Base-by-base conservation (phyloP, 2,113 vertebrate genomes). In the Nothocercus nigrocapillus region DNA sequence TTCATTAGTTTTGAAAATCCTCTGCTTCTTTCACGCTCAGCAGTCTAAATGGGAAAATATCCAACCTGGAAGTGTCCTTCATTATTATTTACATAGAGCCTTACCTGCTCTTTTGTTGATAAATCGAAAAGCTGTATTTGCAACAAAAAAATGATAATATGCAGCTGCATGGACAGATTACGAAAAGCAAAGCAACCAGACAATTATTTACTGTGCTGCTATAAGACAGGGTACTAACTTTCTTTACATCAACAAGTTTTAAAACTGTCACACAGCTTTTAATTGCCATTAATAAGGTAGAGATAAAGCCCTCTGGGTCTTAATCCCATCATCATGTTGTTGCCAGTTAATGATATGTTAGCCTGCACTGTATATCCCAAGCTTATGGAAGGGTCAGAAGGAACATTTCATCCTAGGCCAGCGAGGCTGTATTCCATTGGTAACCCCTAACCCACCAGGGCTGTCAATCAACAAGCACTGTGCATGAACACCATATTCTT, bases 261-360 rank as follows among this genome's bases (percentile, higher is more conserved):
- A 85, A 91, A 97, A 95, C 88, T 89, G 94, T 89, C 95, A 93
- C 3, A 2, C 85, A 93, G 93, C 88, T 97, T 97, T 97, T 97
- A 97, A 97, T 97, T 97, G 94, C 96, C 85, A 92, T 97, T 97
- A 97, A 96, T 95, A 97, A 96, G 85, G 94, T 94, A 93, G 91
- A 95, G 88, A 95, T 95, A 94, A 96, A 97, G 91, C 90, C 74
- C 90, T 96, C 91, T 91, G 47, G 96, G 96, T 94, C 96, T 96
- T 94, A 95, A 96, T 97, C 96, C 92, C 95, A 73, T 94, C 95
- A 94, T 89, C 25, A 0, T 96, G 93, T 89, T 91, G 88, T 90
- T 79, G 88, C 95, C 94, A 93, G 93, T 89, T 97, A 97, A 97
- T 97, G 96, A 97, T 89, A 97, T 84, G 93, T 94, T 97, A 96